Conservation (phyloP, 30 jellyfish, hydroid and myxozoan species). For the Phacellophora camtschatica region DNA sequence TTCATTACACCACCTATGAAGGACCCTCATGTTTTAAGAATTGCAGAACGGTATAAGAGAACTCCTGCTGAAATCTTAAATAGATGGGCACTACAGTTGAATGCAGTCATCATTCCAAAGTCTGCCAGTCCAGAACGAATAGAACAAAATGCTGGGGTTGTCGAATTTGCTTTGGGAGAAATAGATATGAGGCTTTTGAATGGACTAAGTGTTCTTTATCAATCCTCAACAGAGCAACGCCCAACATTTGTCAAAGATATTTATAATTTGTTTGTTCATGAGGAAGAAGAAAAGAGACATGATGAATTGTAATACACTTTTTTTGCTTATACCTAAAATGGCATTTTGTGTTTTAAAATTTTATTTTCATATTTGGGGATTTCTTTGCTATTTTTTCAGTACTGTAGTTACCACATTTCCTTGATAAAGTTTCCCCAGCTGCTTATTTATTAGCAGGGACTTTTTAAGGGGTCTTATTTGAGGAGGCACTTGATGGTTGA, state of each 20-base stretch:
- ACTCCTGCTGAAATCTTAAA: slow-evolving; percentile 38
- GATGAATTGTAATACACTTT: slow-evolving; percentile 23
- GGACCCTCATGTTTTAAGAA: slow-evolving; percentile 52
- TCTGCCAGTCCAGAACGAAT: slow-evolving; percentile 71
- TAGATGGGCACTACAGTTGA: slow-evolving; percentile 75
- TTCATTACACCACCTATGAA: slow-evolving; percentile 36
- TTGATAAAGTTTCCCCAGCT: too few species aligned
- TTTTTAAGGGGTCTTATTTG: too few species aligned
- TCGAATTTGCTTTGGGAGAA: slow-evolving; percentile 60
- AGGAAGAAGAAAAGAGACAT: background rate
- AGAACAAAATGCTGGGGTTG: slow-evolving; percentile 38
- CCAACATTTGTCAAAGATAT: slow-evolving; percentile 48
- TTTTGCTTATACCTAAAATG: too few species aligned
- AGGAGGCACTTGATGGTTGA: too few species aligned
- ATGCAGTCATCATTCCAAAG: slow-evolving; percentile 48
- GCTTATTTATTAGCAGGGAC: too few species aligned
- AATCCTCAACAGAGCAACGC: slow-evolving; percentile 35
- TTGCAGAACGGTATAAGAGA: slow-evolving; percentile 42
- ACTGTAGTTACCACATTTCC: too few species aligned
- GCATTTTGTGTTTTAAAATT: too few species aligned
- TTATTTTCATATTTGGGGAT: background rate
- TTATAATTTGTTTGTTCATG: slow-evolving; percentile 19
- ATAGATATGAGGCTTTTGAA: slow-evolving; percentile 60
- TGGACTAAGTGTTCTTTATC: slow-evolving; percentile 37
- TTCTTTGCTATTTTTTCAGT: too few species aligned